Conservation (phyloP, 2,113 vertebrate genomes). For the Syngnathus typhle region DNA sequence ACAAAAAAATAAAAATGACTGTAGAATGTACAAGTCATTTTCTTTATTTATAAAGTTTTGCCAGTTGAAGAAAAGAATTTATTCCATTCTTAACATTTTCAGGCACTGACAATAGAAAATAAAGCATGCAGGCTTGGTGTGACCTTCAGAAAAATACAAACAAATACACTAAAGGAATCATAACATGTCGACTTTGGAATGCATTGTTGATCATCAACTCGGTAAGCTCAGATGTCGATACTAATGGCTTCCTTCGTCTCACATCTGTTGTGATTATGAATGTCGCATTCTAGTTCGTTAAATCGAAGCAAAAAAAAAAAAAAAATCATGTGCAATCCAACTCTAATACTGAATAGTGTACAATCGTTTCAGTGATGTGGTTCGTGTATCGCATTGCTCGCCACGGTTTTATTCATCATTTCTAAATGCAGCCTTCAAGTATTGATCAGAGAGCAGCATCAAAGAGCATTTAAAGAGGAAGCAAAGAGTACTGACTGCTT, state of each 20-base stretch:
- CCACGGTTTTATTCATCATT: slow-evolving; percentile 55
- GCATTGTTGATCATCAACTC: not conserved
- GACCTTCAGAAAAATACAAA: slow-evolving; percentile 5
- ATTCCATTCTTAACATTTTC: not conserved
- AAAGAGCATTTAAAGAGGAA: slow-evolving; percentile 61
- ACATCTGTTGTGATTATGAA: not conserved
- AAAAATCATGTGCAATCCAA: not conserved
- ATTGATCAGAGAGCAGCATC: slow-evolving; percentile 65
- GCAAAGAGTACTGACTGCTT: slow-evolving; percentile 44
- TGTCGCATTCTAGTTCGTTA: not conserved
- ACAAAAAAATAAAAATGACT: no score
- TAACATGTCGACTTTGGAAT: not conserved
- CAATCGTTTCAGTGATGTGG: slow-evolving; percentile 12
- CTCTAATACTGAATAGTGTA: not conserved
- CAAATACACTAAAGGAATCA: slow-evolving; percentile 2
- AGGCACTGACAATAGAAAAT: not conserved
- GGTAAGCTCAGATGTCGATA: not conserved
- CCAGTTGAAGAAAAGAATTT: not conserved
- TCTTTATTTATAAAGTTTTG: not conserved
- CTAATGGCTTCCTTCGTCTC: not conserved
- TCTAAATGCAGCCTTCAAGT: slow-evolving; percentile 64
- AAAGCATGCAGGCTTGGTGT: not conserved
- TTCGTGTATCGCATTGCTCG: slow-evolving; percentile 31
- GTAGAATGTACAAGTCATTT: no score
- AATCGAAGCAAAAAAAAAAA: slow-evolving; percentile 1